phyloP scores from a whole-genome alignment of 2,888 invertebrate species.

The Aethes cnicana region DNA sequence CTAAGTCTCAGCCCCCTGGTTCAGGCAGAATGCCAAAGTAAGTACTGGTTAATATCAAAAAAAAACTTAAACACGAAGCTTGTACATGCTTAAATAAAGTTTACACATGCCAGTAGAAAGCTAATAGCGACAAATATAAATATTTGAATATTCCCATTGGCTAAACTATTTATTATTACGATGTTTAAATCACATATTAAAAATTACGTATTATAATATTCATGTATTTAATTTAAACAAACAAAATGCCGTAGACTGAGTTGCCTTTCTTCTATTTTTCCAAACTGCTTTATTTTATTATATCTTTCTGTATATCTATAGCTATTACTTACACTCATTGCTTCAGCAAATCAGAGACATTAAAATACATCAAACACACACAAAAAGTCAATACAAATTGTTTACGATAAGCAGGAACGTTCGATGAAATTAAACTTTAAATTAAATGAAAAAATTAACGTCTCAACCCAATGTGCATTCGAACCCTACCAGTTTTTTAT shows the following conservation, averaged over 20 bases:
- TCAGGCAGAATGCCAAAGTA: slow-evolving; percentile 81
- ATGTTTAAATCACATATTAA: neutral
- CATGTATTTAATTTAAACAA: slow-evolving; percentile 35
- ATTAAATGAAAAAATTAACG: no score
- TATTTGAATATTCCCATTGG: slow-evolving; percentile 40
- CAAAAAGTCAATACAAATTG: slow-evolving; percentile 11
- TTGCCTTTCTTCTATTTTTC: slow-evolving; percentile 33
- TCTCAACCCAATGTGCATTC: no score
- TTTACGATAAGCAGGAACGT: no score
- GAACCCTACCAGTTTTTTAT: no score
- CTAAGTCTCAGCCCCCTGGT: slow-evolving; percentile 77
- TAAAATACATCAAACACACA: slow-evolving; percentile 21
- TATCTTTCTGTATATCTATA: slow-evolving; percentile 21
- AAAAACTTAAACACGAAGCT: slow-evolving; percentile 30
- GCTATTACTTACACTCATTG: slow-evolving; percentile 21
- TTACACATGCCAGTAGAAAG: slow-evolving; percentile 28
- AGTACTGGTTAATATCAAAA: slow-evolving; percentile 55
- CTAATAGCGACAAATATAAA: slow-evolving; percentile 34
- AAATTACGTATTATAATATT: slow-evolving; percentile 28
- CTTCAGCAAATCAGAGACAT: neutral
- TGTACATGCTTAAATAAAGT: slow-evolving; percentile 20
- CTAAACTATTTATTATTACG: slow-evolving; percentile 30
- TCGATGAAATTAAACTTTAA: no score
- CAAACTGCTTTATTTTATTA: slow-evolving; percentile 19
- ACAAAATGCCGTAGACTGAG: slow-evolving; percentile 56